phyloP scores from a whole-genome alignment of 1,140 invertebrate species.

The Drosophila takahashii region DNA sequence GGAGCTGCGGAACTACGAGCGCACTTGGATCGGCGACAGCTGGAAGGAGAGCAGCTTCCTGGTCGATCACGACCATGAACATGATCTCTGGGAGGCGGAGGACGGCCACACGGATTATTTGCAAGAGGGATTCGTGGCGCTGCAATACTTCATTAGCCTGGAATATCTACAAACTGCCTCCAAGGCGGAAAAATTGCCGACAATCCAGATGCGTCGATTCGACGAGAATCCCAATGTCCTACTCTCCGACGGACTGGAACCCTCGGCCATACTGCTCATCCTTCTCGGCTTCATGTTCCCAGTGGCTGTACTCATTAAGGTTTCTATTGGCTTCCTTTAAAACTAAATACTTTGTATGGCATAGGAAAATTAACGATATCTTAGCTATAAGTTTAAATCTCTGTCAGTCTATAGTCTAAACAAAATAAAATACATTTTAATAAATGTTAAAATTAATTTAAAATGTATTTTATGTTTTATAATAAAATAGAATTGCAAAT shows the following conservation, averaged over 20 bases:
- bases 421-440: no score
- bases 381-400: no score
- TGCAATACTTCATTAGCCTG: constrained; percentile 7
- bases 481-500: no score
- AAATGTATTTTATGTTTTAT: no score
- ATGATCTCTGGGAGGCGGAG: not conserved
- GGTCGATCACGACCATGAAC: no score
- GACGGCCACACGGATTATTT: not conserved
- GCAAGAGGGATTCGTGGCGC: constrained; percentile 10
- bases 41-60: constrained; percentile 1
- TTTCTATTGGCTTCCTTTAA: not conserved
- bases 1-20: constrained; percentile 42
- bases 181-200: not conserved
- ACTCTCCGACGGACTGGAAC: not conserved
- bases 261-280: not conserved
- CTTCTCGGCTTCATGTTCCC: constrained; percentile 24
- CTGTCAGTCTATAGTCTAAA: no score
- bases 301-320: constrained; percentile 1
- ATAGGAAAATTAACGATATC: no score
- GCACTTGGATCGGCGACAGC: constrained; percentile 26
- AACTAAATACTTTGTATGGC: not conserved
- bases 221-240: no score
- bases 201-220: not conserved
- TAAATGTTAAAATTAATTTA: no score
- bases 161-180: not conserved